Conservation (phyloP, 2,797 vertebrate genomes). For the Alectoris magna region DNA sequence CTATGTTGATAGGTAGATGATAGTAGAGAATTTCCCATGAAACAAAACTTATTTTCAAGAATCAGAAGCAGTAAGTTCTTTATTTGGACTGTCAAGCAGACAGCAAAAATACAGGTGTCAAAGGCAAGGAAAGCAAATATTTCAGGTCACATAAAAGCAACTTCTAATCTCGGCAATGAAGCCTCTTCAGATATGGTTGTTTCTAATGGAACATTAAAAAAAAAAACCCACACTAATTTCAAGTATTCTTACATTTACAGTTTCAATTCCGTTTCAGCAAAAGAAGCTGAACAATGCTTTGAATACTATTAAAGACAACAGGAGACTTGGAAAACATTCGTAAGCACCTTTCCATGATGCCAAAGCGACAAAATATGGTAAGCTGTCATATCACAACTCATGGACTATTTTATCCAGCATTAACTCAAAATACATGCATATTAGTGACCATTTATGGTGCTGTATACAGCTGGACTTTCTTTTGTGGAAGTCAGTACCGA, state of each 20-base stretch:
- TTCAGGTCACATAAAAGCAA: not conserved
- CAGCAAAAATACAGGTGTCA: not conserved
- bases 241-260: not conserved
- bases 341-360: not conserved
- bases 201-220: not conserved
- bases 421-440: accelerated
- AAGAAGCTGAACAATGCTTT: not conserved
- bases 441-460: not conserved
- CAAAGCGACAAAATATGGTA: not conserved
- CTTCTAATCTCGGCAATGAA: not conserved
- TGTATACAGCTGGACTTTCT: not conserved
- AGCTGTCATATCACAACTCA: accelerated
- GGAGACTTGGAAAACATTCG: not conserved
- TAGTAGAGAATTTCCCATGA: slow-evolving; percentile 26
- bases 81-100: not conserved
- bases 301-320: not conserved
- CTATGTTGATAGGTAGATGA: not conserved
- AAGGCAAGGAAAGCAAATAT: not conserved
- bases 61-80: not conserved
- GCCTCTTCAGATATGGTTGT: not conserved
- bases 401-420: not conserved
- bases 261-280: not conserved
- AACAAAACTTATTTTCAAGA: not conserved
- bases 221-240: not conserved
- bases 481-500: not conserved